phyloP scores from a whole-genome alignment of 2,797 vertebrate genomes.

The Alectoris magna region DNA sequence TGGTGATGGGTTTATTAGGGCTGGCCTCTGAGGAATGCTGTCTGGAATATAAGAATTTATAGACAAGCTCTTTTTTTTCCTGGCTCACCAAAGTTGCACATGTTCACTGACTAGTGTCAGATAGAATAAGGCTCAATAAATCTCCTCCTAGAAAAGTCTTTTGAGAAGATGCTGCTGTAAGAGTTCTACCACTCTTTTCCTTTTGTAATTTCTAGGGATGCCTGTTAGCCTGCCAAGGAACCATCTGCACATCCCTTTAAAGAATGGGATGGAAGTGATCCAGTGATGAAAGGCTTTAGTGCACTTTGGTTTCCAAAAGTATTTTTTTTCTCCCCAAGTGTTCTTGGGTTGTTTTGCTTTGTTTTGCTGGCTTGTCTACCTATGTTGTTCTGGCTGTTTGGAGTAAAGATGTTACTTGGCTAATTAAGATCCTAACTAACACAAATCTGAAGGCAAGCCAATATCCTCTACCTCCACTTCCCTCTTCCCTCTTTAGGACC shows the following conservation, averaged over 20 bases:
- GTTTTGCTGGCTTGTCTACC: background rate
- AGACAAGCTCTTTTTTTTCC: slow-evolving; percentile 28
- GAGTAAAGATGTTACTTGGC: background rate
- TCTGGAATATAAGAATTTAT: slow-evolving; percentile 66
- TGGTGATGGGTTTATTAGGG: slow-evolving; percentile 65
- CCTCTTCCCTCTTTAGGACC: background rate
- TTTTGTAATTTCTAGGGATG: slow-evolving; percentile 23
- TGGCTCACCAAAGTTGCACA: slow-evolving; percentile 38
- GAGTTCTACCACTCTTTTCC: background rate
- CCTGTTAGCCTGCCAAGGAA: background rate
- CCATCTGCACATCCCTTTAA: background rate
- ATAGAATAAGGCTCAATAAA: slow-evolving; percentile 60
- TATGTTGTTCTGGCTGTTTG: background rate
- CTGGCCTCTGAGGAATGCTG: slow-evolving; percentile 55
- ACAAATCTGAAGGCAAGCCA: background rate
- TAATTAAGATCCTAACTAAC: background rate
- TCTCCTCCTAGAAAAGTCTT: slow-evolving; percentile 32
- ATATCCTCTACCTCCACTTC: background rate
- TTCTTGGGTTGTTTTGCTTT: background rate
- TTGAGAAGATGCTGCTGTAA: slow-evolving; percentile 48
- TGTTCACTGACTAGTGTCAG: slow-evolving; percentile 62
- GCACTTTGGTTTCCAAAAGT: background rate
- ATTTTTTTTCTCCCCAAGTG: background rate
- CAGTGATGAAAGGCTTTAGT: background rate
- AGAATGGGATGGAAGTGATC: too few relatives aligned